These are phyloP conservation scores for Origma solitaria DNA, from an alignment of 2,113 vertebrate species.

Conservation along the genomic window DNA sequence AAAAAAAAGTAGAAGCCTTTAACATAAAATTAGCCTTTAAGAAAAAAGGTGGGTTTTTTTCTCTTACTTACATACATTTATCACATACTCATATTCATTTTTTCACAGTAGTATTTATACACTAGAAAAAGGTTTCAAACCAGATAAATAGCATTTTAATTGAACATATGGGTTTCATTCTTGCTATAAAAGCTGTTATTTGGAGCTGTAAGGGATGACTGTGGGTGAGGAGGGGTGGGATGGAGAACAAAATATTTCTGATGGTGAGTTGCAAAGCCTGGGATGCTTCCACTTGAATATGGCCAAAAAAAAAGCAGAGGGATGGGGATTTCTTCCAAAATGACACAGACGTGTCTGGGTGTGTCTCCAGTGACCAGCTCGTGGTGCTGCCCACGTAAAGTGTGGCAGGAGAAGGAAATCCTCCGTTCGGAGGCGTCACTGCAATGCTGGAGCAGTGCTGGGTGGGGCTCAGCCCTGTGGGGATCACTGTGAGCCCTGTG, in stretches of 20 bases:
- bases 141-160: background rate
- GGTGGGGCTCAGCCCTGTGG: accelerated
- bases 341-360: accelerated
- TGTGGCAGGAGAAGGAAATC: accelerated
- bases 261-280: background rate
- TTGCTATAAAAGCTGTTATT: background rate
- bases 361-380: accelerated
- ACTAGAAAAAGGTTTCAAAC: accelerated
- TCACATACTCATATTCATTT: no score
- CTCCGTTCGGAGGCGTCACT: accelerated
- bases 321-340: accelerated
- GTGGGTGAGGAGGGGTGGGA: background rate
- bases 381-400: accelerated
- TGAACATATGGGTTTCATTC: background rate
- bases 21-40: accelerated
- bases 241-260: accelerated
- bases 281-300: background rate
- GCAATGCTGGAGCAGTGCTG: accelerated
- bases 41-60: background rate
- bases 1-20: accelerated
- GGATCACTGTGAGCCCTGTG: accelerated
- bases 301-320: accelerated
- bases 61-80: no score
- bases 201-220: background rate
- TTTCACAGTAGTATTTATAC: no score